Percentiles rank a stretch among this genome's conserved stretches.
These are phyloP conservation scores for Tyto alba DNA, from an alignment of 2,113 vertebrate genomes.

Conservation along the genomic window DNA sequence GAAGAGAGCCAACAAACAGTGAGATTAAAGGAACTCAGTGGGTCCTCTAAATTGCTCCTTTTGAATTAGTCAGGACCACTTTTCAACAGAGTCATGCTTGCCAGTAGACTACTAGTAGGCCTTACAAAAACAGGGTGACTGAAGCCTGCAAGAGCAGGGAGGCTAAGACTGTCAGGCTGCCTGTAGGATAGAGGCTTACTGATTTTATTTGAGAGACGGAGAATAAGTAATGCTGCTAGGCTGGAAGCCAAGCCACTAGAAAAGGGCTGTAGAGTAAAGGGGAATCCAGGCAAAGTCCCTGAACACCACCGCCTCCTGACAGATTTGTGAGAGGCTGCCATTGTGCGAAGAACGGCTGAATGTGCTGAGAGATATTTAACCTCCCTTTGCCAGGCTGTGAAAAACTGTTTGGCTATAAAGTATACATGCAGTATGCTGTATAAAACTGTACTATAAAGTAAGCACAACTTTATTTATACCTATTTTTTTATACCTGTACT, in stretches of 20 bases:
- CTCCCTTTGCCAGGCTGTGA: neutral
- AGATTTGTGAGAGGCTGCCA: neutral
- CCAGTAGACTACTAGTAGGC: neutral
- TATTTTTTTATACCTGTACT: neutral
- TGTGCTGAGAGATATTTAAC: neutral
- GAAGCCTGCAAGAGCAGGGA: neutral
- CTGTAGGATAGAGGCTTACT: neutral
- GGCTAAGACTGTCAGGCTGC: neutral
- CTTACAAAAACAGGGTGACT: neutral
- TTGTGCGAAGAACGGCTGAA: neutral
- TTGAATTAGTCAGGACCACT: neutral
- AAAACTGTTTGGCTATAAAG: neutral
- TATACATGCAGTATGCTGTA: neutral
- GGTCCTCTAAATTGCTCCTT: neutral
- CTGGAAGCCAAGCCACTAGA: neutral
- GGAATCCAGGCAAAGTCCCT: neutral
- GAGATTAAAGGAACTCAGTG: neutral
- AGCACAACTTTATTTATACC: neutral
- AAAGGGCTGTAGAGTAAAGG: neutral
- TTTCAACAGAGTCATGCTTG: neutral
- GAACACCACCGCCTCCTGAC: neutral
- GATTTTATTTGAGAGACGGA: neutral
- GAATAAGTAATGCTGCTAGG: neutral
- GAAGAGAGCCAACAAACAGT: neutral
- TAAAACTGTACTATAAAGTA: neutral